Conservation (phyloP, 1,140 invertebrate species). For the Drosophila yakuba region DNA sequence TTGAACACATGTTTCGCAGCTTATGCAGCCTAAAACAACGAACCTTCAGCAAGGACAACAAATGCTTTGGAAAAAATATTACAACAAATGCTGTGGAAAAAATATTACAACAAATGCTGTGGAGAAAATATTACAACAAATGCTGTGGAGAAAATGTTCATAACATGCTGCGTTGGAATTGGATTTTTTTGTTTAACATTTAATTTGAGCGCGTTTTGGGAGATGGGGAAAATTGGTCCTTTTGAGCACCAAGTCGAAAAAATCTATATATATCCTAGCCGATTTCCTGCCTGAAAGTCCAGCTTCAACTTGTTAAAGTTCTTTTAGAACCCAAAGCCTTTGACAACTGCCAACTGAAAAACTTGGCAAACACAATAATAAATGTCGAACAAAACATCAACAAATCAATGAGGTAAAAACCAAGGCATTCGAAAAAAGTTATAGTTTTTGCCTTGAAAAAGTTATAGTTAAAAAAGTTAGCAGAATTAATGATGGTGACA, state of each 20-base stretch:
- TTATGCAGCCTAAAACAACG: slow-evolving; percentile 20
- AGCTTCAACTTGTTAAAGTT: slow-evolving; percentile 17
- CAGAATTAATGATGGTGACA: too few species aligned
- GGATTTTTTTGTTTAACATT: slow-evolving; percentile 25
- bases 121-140: background rate
- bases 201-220: background rate
- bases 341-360: slow-evolving; percentile 4
- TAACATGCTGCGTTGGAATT: slow-evolving; percentile 10
- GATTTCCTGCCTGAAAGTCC: background rate
- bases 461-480: too few species aligned
- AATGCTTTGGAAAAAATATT: background rate
- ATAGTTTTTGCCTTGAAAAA: too few species aligned
- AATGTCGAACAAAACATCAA: background rate
- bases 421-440: background rate
- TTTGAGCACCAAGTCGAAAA: background rate
- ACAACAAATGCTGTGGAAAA: too few species aligned
- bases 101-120: background rate
- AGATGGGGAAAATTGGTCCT: background rate
- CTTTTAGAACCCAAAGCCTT: slow-evolving; percentile 12
- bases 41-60: background rate
- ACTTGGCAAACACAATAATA: background rate
- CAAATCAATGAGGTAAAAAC: background rate
- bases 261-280: background rate
- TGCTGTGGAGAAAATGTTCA: background rate
- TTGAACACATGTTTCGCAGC: slow-evolving; percentile 22